Conservation (phyloP, 1,140 invertebrate species). For the Drosophila parabipectinata region DNA sequence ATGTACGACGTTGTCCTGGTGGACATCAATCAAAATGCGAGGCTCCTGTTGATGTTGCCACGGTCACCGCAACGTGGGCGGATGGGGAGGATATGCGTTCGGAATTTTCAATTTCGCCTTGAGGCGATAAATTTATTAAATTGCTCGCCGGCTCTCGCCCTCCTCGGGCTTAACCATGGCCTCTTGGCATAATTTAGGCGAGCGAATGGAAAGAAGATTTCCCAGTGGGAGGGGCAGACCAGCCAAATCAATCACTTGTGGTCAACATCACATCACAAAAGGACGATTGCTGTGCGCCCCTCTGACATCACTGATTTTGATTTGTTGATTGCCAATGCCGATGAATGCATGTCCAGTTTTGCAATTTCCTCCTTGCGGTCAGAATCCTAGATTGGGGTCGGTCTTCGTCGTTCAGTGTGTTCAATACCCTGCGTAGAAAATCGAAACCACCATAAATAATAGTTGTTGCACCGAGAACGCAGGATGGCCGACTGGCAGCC, state of each 20-base stretch:
- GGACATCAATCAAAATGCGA: constrained; percentile 75
- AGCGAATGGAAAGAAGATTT: constrained; percentile 51
- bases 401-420: not conserved
- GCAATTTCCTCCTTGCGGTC: constrained; percentile 38
- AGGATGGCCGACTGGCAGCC: not conserved
- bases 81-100: constrained; percentile 3
- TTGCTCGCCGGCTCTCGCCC: constrained; percentile 38
- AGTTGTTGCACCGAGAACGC: constrained; percentile 12
- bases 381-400: constrained; percentile 10
- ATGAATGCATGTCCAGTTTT: constrained; percentile 38
- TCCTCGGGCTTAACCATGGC: constrained; percentile 28
- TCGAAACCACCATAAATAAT: constrained; percentile 51
- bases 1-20: constrained; percentile 47
- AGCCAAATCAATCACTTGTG: constrained; percentile 56
- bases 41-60: constrained; percentile 12
- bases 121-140: constrained; percentile 75
- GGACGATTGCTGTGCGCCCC: constrained; percentile 8
- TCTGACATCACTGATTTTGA: constrained; percentile 52
- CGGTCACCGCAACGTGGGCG: constrained; percentile 8
- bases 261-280: constrained; percentile 36
- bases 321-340: constrained; percentile 62
- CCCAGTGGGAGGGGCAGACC: constrained; percentile 6
- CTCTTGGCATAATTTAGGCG: constrained; percentile 69
- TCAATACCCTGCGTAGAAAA: constrained; percentile 16
- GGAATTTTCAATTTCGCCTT: constrained; percentile 79